These are phyloP conservation scores for Phanerotoma sp. DNA, from an alignment of 2,888 invertebrate genomes.

Conservation along the genomic window DNA sequence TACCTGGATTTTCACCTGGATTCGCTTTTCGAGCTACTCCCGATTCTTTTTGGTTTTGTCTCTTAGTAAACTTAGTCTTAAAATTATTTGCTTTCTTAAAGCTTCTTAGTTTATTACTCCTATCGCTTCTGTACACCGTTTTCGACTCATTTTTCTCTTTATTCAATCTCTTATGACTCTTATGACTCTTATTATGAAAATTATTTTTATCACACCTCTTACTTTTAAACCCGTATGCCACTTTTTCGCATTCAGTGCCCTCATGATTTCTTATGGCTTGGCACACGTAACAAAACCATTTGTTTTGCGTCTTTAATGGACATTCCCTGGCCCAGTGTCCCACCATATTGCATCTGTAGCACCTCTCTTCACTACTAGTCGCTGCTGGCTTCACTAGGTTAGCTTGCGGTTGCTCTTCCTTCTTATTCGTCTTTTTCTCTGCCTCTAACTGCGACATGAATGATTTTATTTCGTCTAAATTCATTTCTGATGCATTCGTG, in stretches of 20 bases:
- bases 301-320: not conserved
- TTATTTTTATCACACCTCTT: not conserved
- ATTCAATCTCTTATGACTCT: too few relatives aligned
- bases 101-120: too few relatives aligned
- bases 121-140: slow-evolving; percentile 10
- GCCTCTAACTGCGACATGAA: slow-evolving; percentile 20
- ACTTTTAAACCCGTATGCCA: too few relatives aligned
- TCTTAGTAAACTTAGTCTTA: slow-evolving; percentile 12
- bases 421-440: not conserved
- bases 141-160: slow-evolving; percentile 10
- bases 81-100: not conserved
- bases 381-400: not conserved
- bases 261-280: slow-evolving; percentile 8
- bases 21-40: too few relatives aligned
- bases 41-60: too few relatives aligned
- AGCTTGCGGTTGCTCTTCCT: not conserved
- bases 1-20: too few relatives aligned
- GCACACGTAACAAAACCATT: slow-evolving; percentile 20
- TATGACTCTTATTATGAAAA: too few relatives aligned
- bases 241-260: slow-evolving; percentile 18
- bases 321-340: slow-evolving; percentile 14
- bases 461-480: slow-evolving; percentile 5
- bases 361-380: not conserved
- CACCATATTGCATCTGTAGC: not conserved
- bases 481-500: slow-evolving; percentile 7